Evolutionary conservation across 2,113 vertebrate genomes (phyloP).

Genomic region (Neolamprologus falcicula): DNA sequence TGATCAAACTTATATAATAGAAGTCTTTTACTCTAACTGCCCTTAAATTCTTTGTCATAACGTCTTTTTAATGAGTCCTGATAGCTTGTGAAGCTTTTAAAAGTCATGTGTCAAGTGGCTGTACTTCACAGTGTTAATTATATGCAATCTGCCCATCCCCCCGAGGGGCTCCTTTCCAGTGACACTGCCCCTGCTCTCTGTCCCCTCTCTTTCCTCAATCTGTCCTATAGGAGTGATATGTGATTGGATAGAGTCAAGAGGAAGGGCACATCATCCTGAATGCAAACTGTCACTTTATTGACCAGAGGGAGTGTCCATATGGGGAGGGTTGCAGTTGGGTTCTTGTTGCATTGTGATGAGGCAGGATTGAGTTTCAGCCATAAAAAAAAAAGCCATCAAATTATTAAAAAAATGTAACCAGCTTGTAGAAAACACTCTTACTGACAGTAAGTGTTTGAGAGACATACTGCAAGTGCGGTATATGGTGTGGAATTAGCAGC

Average conservation of each 20-base stretch:
- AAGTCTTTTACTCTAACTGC: background rate
- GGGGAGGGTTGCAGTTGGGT: background rate
- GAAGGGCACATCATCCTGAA: constrained; percentile 22
- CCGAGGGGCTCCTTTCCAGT: background rate
- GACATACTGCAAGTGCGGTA: background rate
- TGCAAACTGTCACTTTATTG: constrained; percentile 11
- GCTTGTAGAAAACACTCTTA: background rate
- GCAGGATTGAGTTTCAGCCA: background rate
- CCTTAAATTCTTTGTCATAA: background rate
- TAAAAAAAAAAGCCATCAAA: background rate
- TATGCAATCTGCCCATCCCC: constrained; percentile 24
- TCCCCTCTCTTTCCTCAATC: background rate
- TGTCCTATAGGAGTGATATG: constrained; percentile 18
- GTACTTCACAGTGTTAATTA: constrained; percentile 32
- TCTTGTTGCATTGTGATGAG: background rate
- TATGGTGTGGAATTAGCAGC: background rate
- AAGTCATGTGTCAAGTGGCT: constrained; percentile 29
- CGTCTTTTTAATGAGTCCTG: background rate
- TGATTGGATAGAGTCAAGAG: constrained; percentile 30
- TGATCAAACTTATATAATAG: background rate
- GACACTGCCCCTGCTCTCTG: background rate
- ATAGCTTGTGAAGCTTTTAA: background rate
- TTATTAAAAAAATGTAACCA: background rate
- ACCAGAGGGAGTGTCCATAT: background rate
- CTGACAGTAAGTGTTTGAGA: background rate